These are phyloP conservation scores for Melanocharis versteri DNA, from an alignment of 2,113 vertebrate genomes.

Conservation along the genomic window DNA sequence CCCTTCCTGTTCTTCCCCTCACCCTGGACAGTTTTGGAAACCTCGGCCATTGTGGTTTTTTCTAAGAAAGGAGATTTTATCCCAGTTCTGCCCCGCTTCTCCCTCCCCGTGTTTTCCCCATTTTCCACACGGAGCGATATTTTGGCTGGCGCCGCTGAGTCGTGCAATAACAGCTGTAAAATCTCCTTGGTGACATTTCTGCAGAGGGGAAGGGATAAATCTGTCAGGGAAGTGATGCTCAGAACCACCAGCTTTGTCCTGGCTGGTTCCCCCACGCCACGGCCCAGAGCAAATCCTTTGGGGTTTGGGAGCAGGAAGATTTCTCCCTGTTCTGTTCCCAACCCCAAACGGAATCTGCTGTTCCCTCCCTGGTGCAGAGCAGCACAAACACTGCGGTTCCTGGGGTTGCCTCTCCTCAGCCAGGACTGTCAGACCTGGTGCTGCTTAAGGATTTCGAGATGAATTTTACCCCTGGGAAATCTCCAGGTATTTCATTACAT, in stretches of 20 bases:
- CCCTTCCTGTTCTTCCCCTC: background rate
- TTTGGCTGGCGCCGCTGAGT: background rate
- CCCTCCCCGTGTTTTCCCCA: fast-evolving
- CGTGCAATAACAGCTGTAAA: background rate
- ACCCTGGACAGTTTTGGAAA: background rate
- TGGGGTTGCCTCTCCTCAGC: background rate
- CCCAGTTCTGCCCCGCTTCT: background rate
- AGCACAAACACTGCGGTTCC: background rate
- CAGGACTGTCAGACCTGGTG: background rate
- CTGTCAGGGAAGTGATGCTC: background rate
- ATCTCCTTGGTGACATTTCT: background rate
- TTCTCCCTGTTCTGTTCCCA: background rate
- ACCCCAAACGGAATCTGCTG: background rate
- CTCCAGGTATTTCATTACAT: background rate
- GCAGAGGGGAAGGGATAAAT: background rate
- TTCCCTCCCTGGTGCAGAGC: background rate
- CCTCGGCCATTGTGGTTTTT: background rate
- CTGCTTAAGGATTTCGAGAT: background rate
- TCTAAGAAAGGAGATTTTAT: background rate
- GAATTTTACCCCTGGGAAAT: constrained; percentile 30
- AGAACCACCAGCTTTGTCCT: background rate
- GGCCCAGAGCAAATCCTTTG: background rate
- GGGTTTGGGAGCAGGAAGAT: background rate
- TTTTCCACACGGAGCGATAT: background rate
- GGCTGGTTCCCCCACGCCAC: fast-evolving